A percentile compares a stretch with the other conserved stretches of the same genome.
phyloP scores from a whole-genome alignment of 64 coral and sea anemone genomes.

The Stylophora pistillata region DNA sequence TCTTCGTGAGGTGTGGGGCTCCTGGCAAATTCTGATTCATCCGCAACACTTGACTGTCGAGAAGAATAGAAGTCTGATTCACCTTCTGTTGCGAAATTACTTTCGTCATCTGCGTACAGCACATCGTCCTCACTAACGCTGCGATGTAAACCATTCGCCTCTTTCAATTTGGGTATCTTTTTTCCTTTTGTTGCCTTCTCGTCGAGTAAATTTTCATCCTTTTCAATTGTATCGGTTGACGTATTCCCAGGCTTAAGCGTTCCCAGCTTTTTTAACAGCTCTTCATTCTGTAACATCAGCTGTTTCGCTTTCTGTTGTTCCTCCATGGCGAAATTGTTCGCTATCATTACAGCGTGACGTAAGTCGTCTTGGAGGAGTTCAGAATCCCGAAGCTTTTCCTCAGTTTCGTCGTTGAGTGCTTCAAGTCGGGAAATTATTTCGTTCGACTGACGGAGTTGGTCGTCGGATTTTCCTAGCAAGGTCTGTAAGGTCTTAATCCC shows the following conservation, averaged over 20 bases:
- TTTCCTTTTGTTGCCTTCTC: neutral
- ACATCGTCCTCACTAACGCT: constrained; percentile 16
- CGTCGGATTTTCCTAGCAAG: constrained; percentile 58
- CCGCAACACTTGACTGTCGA: constrained; percentile 40
- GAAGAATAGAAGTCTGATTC: constrained; percentile 60
- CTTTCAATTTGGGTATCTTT: neutral
- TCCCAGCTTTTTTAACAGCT: constrained; percentile 34
- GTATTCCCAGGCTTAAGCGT: neutral
- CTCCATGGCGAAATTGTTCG: constrained; percentile 66
- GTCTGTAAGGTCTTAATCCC: constrained; percentile 62
- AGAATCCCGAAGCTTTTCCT: constrained; percentile 58
- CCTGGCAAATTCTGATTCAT: constrained; percentile 15
- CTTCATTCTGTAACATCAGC: constrained; percentile 34
- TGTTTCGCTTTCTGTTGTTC: constrained; percentile 37
- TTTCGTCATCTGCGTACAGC: constrained; percentile 13
- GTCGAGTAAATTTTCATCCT: constrained; percentile 5
- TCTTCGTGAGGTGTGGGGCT: constrained; percentile 13
- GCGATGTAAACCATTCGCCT: neutral
- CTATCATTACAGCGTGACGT: constrained; percentile 57
- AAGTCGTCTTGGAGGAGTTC: constrained; percentile 51
- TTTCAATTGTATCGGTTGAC: neutral
- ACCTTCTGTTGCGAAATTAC: constrained; percentile 45
- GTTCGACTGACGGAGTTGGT: constrained; percentile 64
- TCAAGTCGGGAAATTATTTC: constrained; percentile 58
- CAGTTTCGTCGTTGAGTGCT: constrained; percentile 49